phyloP scores from a whole-genome alignment of 2,888 invertebrate species.

The Dascillus cervinus region DNA sequence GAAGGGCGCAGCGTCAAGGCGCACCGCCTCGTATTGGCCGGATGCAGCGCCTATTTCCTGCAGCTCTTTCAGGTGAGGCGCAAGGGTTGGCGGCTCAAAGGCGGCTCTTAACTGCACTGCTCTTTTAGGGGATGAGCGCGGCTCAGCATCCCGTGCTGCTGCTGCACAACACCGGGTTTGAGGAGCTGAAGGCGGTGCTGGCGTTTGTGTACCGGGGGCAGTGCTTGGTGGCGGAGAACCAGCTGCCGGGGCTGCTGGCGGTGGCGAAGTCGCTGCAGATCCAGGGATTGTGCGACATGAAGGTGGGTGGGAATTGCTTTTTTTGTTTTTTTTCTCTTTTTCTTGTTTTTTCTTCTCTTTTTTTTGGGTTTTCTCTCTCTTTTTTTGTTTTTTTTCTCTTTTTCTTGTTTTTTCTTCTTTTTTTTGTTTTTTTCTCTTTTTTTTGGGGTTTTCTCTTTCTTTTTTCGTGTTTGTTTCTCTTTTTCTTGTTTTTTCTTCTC shows the following conservation, averaged over 20 bases:
- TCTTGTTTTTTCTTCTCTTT: too few relatives aligned
- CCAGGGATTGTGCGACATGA: slow-evolving; percentile 73
- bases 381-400: too few relatives aligned
- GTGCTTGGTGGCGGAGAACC: slow-evolving; percentile 73
- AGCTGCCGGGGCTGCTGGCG: slow-evolving; percentile 66
- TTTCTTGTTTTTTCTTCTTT: too few relatives aligned
- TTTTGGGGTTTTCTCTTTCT: too few relatives aligned
- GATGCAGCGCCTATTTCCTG: slow-evolving; percentile 86
- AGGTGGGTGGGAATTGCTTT: slow-evolving; percentile 48
- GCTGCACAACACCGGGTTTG: slow-evolving; percentile 60
- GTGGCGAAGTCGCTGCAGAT: slow-evolving; percentile 76
- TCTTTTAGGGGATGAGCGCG: slow-evolving; percentile 56
- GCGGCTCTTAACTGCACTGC: slow-evolving; percentile 33
- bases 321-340: too few relatives aligned
- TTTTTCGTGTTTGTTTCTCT: too few relatives aligned
- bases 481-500: too few relatives aligned
- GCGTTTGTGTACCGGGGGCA: slow-evolving; percentile 86
- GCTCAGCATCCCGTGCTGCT: slow-evolving; percentile 66
- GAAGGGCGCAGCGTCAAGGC: slow-evolving; percentile 78
- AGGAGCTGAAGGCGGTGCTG: slow-evolving; percentile 67
- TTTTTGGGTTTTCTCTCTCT: too few relatives aligned
- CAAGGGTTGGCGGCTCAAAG: too few relatives aligned
- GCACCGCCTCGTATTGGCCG: slow-evolving; percentile 78
- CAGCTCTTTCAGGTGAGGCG: slow-evolving; percentile 71
- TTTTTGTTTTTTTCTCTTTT: too few relatives aligned